Evolutionary conservation across 2,797 vertebrate species (phyloP), one percentile per base, ranked within the genome.

Genomic region (Chaetophractus vellerosus): DNA sequence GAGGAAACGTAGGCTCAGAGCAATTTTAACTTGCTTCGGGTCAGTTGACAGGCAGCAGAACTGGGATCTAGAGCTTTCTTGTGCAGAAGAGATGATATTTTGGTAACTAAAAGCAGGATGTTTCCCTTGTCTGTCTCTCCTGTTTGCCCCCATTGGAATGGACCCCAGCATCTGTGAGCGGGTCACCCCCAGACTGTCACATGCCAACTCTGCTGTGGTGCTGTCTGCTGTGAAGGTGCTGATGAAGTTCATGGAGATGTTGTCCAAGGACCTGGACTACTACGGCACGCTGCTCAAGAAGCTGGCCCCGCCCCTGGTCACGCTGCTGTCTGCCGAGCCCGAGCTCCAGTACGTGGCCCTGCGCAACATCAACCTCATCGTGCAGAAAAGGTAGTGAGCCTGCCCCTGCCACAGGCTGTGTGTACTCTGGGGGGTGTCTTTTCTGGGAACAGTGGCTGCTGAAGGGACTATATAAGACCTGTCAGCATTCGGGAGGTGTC

Each of bases 201-300:
- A 99, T 0, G 99, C 99, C 98, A 99, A 99, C 98, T 99, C 99
- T 0, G 99, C 99, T 0, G 99, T 99, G 98, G 99, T 99, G 96
- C 98, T 99, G 90, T 99, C 99, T 0, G 99, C 99, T 0, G 99
- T 99, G 88, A 99, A 99, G 97, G 99, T 99, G 92, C 98, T 99
- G 92, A 99, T 99, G 99, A 99, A 99, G 98, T 99, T 99, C 97
- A 99, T 99, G 99, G 99, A 99, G 98, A 99, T 99, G 99, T 97
- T 99, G 61, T 99, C 99, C 0, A 99, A 99, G 98, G 99, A 99
- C 96, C 97, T 99, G 98, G 99, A 99, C 98, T 99, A 99, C 96
- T 99, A 99, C 0, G 99, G 99, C 96, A 99, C 99, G 0, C 97
- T 99, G 94, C 98, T 99, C 86, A 99, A 99, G 98, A 99, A 99